Evolutionary conservation across 2,797 vertebrate genomes (phyloP), one percentile per base, ranked within the genome.

Genomic region (Rhinella marina): DNA sequence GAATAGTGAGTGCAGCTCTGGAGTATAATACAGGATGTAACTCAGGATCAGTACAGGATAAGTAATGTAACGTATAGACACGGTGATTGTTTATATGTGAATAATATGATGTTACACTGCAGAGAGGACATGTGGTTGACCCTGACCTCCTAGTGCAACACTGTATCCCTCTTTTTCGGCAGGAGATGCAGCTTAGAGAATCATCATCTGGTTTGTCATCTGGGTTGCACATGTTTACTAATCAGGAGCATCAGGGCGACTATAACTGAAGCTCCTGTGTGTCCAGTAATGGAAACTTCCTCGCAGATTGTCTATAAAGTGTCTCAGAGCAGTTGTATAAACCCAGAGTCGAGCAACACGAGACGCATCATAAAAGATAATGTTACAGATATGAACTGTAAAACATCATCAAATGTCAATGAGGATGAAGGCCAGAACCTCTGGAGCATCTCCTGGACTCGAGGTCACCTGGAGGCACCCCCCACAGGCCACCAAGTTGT

Each of bases 181-280:
- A 85, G 81, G 73, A 77, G 82, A 64, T 54, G 32, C 48, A 50
- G 14, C 32, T 59, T 19, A 73, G 79, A 27, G 50, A 50, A 81
- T 72, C 64, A 84, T 68, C 66, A 48, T 73, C 68, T 72, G 68
- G 14, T 7, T 72, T 41, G 29, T 76, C 87, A 88, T 88, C 82
- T 88, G 87, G 64, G 32, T 25, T 11, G 50, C 87, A 88, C 73
- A 85, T 88, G 87, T 85, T 76, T 41, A 32, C 29, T 84, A 19
- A 73, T 54, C 48, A 21, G 76, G 66, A 66, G 54, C 66, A 64
- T 81, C 32, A 21, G 32, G 23, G 23, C 19, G 64, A 61, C 61
- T 59, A 84, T 21, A 57, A 59, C 16, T 88, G n/a, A 12, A 70
- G 32, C 82, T 88, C 84, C 62, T 85, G 77, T 85, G 82, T 81